These are phyloP conservation scores for Tryphoninae sp. DNA, from an alignment of 2,888 invertebrate genomes.

Conservation along the genomic window DNA sequence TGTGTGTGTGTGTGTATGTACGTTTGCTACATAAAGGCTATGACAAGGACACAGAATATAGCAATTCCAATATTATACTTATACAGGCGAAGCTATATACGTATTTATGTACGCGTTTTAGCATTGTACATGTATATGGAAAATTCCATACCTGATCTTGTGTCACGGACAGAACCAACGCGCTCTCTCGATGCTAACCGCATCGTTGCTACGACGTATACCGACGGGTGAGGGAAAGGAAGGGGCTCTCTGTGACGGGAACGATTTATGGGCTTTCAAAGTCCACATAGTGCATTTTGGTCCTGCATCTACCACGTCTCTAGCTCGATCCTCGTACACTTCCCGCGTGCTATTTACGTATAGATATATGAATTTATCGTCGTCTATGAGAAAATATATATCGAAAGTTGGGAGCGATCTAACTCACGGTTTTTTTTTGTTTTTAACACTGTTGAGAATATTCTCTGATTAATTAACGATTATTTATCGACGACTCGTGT, in stretches of 20 bases:
- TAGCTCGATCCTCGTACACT: constrained; percentile 28
- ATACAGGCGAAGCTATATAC: constrained; percentile 3
- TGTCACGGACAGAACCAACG: constrained; percentile 54
- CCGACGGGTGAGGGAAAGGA: constrained; percentile 21
- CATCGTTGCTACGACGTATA: constrained; percentile 56
- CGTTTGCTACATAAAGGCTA: no score
- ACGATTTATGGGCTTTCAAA: constrained; percentile 67
- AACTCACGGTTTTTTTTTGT: no score
- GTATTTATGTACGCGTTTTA: constrained; percentile 24
- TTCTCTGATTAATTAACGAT: no score
- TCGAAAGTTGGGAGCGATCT: background rate
- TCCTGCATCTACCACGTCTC: background rate
- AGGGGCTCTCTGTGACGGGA: constrained; percentile 65
- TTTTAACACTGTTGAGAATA: no score
- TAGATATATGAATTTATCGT: background rate
- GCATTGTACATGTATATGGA: constrained; percentile 40
- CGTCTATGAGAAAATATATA: background rate
- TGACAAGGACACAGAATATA: background rate
- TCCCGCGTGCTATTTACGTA: constrained; percentile 23
- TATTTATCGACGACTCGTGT: no score
- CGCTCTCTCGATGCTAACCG: constrained; percentile 56
- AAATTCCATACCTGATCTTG: constrained; percentile 59
- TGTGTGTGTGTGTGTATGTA: no score
- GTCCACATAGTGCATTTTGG: constrained; percentile 61
- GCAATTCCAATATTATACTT: background rate